These are phyloP conservation scores for Acanthurus tractus DNA, from an alignment of 2,797 vertebrate genomes.

Conservation along the genomic window DNA sequence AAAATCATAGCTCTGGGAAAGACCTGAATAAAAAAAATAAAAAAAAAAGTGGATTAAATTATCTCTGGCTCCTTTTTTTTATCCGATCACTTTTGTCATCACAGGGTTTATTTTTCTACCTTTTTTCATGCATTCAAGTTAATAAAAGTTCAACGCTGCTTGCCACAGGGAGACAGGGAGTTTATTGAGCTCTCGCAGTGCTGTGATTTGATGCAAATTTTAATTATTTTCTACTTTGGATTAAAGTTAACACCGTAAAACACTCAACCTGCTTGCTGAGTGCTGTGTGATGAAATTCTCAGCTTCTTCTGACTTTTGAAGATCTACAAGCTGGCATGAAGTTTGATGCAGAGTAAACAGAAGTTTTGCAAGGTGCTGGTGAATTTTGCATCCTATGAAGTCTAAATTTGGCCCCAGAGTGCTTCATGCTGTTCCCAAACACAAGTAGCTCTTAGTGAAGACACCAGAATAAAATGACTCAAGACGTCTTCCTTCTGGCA, in stretches of 20 bases:
- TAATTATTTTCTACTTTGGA: background rate
- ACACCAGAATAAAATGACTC: slow-evolving; percentile 55
- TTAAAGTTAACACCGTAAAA: background rate
- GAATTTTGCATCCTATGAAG: slow-evolving; percentile 30
- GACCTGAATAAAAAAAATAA: background rate
- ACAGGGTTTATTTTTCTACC: background rate
- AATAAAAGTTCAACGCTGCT: slow-evolving; percentile 1
- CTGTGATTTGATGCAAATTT: background rate
- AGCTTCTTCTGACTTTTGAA: background rate
- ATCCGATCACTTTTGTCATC: slow-evolving; percentile 3
- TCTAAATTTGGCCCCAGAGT: slow-evolving; percentile 47
- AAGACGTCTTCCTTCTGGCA: slow-evolving; percentile 59
- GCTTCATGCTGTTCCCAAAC: slow-evolving; percentile 40
- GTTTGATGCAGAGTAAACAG: slow-evolving; percentile 32
- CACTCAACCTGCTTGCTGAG: background rate
- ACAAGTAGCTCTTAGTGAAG: slow-evolving; percentile 33
- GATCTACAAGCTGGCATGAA: background rate
- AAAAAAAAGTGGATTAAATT: slow-evolving; percentile 20
- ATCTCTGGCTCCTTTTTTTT: slow-evolving; percentile 2
- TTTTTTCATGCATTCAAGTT: slow-evolving; percentile 15
- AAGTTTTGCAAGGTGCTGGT: slow-evolving; percentile 13
- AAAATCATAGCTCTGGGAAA: slow-evolving; percentile 25
- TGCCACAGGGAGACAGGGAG: background rate
- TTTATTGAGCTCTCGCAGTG: background rate
- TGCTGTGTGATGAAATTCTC: background rate